Conservation (phyloP, 1,140 invertebrate species). For the Diprion similis region DNA sequence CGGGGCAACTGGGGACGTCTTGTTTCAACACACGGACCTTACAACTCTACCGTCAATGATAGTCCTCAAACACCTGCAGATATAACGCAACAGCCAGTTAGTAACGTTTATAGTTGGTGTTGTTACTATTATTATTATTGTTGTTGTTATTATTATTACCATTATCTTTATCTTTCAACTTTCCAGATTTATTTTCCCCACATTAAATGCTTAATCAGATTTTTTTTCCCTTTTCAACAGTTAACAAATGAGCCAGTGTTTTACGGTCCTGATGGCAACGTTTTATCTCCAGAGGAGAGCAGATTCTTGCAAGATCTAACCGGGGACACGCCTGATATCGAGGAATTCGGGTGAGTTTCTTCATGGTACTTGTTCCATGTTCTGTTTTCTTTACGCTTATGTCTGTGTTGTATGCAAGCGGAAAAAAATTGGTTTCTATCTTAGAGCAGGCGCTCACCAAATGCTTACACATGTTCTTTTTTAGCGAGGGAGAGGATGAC, state of each 20-base stretch:
- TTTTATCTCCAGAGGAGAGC: conserved; percentile 55
- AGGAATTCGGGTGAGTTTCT: conserved; percentile 5
- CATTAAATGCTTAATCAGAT: too few species aligned
- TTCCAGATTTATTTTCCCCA: too few species aligned
- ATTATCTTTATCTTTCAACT: too few species aligned
- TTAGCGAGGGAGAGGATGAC: conserved; percentile 22
- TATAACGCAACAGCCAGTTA: not conserved
- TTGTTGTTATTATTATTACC: too few species aligned
- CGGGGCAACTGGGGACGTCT: conserved; percentile 52
- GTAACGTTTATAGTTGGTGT: not conserved
- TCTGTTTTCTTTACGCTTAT: not conserved
- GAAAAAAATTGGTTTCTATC: conserved; percentile 14
- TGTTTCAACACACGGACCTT: conserved; percentile 35
- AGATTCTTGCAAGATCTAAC: conserved; percentile 47
- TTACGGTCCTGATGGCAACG: conserved; percentile 57
- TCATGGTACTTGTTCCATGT: not conserved
- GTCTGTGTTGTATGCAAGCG: not conserved
- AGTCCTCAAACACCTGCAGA: not conserved
- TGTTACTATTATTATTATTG: too few species aligned
- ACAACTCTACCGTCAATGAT: not conserved
- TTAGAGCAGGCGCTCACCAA: conserved; percentile 27
- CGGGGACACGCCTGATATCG: not conserved
- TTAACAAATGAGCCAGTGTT: conserved; percentile 49
- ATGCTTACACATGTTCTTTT: conserved; percentile 10
- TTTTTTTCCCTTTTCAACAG: conserved; percentile 19